Evolutionary conservation across 1,140 invertebrate species (phyloP).

Genomic region (Probaryconus sp.): DNA sequence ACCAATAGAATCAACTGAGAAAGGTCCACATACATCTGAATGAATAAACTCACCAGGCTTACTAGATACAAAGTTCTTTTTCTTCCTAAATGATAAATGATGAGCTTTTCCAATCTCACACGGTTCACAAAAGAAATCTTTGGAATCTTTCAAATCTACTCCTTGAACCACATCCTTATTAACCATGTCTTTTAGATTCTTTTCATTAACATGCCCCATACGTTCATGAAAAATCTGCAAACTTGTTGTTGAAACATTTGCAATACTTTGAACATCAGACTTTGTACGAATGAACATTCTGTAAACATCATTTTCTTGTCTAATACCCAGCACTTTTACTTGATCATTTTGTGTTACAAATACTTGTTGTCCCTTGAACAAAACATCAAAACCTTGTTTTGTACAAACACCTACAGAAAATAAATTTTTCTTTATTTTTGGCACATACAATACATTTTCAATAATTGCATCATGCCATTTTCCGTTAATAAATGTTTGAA

Average conservation of each 20-base stretch:
- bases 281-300: slow-evolving; percentile 37
- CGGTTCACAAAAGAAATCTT: slow-evolving; percentile 49
- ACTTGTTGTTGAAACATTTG: slow-evolving; percentile 2
- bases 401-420: slow-evolving; percentile 58
- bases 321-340: slow-evolving; percentile 40
- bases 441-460: slow-evolving; percentile 51
- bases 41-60: slow-evolving; percentile 18
- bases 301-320: slow-evolving; percentile 27
- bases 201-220: slow-evolving; percentile 34
- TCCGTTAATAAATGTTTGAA: slow-evolving; percentile 36
- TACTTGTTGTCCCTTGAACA: slow-evolving; percentile 26
- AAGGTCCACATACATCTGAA: slow-evolving; percentile 40
- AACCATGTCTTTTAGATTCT: slow-evolving; percentile 13
- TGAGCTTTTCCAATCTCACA: slow-evolving; percentile 50
- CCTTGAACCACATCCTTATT: slow-evolving; percentile 19
- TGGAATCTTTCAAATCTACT: not conserved
- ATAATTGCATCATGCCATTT: slow-evolving; percentile 32
- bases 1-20: slow-evolving; percentile 14
- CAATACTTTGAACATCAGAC: not conserved
- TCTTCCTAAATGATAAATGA: slow-evolving; percentile 21
- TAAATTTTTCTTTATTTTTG: slow-evolving; percentile 54
- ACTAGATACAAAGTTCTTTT: not conserved
- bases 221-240: slow-evolving; percentile 38
- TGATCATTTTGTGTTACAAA: slow-evolving; percentile 33
- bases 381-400: slow-evolving; percentile 30